phyloP scores from a whole-genome alignment of 2,888 invertebrate genomes.

The Polymixis flavicincta region DNA sequence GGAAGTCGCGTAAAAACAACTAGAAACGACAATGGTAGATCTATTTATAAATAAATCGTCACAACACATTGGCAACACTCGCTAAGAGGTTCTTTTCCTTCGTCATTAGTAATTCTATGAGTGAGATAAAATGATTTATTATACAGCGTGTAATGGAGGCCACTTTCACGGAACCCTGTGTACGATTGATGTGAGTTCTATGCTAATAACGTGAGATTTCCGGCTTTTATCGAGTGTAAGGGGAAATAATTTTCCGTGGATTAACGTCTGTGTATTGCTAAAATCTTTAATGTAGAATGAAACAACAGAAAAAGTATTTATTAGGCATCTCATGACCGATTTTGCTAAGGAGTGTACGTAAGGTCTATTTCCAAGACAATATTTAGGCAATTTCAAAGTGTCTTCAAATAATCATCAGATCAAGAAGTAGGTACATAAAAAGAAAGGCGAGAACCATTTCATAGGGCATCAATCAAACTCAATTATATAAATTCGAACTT shows the following conservation, averaged over 20 bases:
- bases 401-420: neutral
- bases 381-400: neutral
- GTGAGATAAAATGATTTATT: constrained; percentile 86
- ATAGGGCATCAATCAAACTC: too few species aligned
- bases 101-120: constrained; percentile 85
- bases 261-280: constrained; percentile 1
- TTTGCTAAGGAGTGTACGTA: neutral
- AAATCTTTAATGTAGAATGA: neutral
- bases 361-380: neutral
- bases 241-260: constrained; percentile 15
- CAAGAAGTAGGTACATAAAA: too few species aligned
- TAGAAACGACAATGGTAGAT: neutral
- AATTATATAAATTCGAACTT: too few species aligned
- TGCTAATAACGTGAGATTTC: constrained; percentile 71
- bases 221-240: constrained; percentile 30
- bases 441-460: too few species aligned
- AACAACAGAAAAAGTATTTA: neutral
- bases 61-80: constrained; percentile 65
- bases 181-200: constrained; percentile 73
- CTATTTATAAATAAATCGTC: neutral
- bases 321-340: neutral
- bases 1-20: too few species aligned
- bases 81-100: constrained; percentile 75
- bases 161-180: constrained; percentile 69
- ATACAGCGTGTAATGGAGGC: constrained; percentile 64